phyloP scores from a whole-genome alignment of 2,113 vertebrate species.

The Hemichromis elongatus region DNA sequence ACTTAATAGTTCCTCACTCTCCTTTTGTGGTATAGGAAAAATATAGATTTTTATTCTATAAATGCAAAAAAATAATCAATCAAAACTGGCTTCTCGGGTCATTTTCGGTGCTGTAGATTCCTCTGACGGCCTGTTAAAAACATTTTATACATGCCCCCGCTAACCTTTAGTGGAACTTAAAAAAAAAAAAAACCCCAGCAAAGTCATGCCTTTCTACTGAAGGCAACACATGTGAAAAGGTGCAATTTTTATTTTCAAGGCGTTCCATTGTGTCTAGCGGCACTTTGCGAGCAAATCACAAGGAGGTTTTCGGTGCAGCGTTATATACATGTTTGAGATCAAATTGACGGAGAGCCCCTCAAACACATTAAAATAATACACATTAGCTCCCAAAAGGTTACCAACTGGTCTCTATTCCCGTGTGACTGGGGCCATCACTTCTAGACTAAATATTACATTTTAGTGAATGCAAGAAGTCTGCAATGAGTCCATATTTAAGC shows the following conservation, averaged over 20 bases:
- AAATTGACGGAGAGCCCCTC: neutral
- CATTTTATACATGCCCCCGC: accelerated
- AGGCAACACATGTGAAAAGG: neutral
- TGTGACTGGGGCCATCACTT: neutral
- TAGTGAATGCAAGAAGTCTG: neutral
- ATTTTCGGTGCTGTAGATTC: neutral
- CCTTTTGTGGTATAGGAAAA: neutral
- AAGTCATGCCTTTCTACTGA: no score
- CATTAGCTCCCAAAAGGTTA: neutral
- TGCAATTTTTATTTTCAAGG: neutral
- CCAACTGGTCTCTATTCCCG: neutral
- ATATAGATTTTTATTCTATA: neutral
- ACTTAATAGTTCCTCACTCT: neutral
- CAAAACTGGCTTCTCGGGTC: neutral
- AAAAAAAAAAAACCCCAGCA: neutral
- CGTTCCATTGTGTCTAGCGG: neutral
- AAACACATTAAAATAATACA: neutral
- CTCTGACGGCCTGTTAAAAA: no score
- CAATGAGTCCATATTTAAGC: neutral
- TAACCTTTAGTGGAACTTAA: neutral
- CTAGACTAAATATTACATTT: neutral
- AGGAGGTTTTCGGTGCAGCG: neutral
- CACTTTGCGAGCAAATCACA: neutral
- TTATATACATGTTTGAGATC: neutral
- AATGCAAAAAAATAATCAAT: neutral